phyloP scores from a whole-genome alignment of 2,888 invertebrate genomes.

The Rotaria sp. region DNA sequence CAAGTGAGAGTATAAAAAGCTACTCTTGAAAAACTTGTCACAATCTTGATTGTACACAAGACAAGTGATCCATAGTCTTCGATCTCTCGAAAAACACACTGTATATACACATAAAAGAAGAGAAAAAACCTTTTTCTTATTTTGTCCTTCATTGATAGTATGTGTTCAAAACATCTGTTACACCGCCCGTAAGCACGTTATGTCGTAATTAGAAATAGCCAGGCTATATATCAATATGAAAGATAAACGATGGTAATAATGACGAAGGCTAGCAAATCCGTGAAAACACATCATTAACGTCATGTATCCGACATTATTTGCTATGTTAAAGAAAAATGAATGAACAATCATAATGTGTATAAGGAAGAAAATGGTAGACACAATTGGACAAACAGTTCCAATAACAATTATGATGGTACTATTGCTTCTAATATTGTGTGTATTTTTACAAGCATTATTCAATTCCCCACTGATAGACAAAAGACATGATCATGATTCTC shows the following conservation, averaged over 20 bases:
- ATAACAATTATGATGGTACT: background rate
- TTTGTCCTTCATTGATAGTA: background rate
- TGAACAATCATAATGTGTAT: constrained; percentile 9
- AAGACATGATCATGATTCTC: background rate
- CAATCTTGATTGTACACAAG: background rate
- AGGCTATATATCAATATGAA: background rate
- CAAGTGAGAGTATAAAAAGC: background rate
- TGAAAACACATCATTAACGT: constrained; percentile 31
- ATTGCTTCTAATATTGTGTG: background rate
- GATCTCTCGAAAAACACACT: background rate
- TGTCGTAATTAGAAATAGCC: constrained; percentile 2
- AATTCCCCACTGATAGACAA: background rate
- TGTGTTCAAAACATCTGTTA: background rate
- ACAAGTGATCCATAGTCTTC: background rate
- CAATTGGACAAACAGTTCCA: background rate
- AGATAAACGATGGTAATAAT: constrained; percentile 22
- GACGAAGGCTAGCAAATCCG: background rate
- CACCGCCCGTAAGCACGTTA: background rate
- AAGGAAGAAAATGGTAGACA: background rate
- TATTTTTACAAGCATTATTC: constrained; percentile 10
- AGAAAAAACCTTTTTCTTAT: background rate
- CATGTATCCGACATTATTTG: background rate
- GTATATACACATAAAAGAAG: background rate
- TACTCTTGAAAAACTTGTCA: background rate
- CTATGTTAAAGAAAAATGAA: background rate